Evolutionary conservation across 2,113 vertebrate species (phyloP).

Genomic region (Chamaea fasciata): DNA sequence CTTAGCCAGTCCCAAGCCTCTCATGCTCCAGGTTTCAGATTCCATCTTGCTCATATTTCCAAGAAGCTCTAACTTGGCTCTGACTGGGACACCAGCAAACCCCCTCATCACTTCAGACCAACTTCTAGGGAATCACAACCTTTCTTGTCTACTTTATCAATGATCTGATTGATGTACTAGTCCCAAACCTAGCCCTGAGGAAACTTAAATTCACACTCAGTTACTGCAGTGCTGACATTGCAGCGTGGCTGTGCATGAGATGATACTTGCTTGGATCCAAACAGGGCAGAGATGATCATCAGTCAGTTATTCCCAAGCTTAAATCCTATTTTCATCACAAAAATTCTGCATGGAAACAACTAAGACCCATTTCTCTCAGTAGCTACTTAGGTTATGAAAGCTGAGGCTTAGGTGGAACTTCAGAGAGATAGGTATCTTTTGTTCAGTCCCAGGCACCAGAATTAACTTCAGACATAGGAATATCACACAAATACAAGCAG

Average conservation of each 20-base stretch:
- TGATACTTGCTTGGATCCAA: not conserved
- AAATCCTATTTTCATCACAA: not conserved
- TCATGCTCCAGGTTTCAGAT: not conserved
- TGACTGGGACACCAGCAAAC: not conserved
- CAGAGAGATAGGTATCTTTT: not conserved
- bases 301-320: not conserved
- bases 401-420: not conserved
- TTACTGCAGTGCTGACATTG: not conserved
- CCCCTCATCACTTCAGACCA: not conserved
- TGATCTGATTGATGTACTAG: not conserved
- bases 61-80: not conserved
- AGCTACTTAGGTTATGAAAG: not conserved
- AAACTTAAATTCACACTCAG: not conserved
- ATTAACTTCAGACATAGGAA: not conserved
- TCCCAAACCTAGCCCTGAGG: not conserved
- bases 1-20: not conserved
- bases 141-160: not conserved
- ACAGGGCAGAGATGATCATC: not conserved
- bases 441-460: not conserved
- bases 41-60: not conserved
- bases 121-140: not conserved
- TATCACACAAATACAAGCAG: not conserved
- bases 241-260: not conserved
- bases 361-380: not conserved
- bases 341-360: not conserved